phyloP scores from a whole-genome alignment of 2,888 invertebrate species.

The Spisula subtruncata region DNA sequence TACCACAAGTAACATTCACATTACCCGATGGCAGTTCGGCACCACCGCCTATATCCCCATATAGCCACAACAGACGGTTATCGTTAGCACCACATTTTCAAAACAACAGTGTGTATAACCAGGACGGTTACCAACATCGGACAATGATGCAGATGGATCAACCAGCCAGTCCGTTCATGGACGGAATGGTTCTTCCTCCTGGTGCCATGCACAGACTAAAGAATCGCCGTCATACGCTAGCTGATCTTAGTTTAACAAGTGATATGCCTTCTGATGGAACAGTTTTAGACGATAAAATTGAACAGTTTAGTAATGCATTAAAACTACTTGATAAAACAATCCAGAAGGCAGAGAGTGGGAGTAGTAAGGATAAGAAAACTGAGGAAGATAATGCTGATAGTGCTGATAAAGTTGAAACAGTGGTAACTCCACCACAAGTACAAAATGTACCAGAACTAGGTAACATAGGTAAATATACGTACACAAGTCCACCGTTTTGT shows the following conservation, averaged over 20 bases:
- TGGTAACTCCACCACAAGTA: not conserved
- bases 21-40: constrained; percentile 21
- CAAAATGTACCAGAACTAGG: not conserved
- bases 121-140: not conserved
- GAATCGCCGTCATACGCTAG: constrained; percentile 64
- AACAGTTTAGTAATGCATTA: constrained; percentile 59
- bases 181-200: not conserved
- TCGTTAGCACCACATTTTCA: not conserved
- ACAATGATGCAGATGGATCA: not conserved
- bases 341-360: constrained; percentile 34
- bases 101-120: not conserved
- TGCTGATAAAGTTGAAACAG: not conserved
- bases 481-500: too few relatives aligned
- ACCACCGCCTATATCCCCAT: not conserved
- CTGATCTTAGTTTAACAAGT: constrained; percentile 39
- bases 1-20: constrained; percentile 54
- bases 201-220: constrained; percentile 33
- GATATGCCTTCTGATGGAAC: not conserved
- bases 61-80: not conserved
- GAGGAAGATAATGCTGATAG: not conserved
- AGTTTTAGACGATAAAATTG: constrained; percentile 34
- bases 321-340: constrained; percentile 56
- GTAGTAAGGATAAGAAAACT: not conserved
- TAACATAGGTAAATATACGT: not conserved
- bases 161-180: not conserved